phyloP scores from a whole-genome alignment of 1,140 invertebrate genomes.

The Eubasilissa regina region DNA sequence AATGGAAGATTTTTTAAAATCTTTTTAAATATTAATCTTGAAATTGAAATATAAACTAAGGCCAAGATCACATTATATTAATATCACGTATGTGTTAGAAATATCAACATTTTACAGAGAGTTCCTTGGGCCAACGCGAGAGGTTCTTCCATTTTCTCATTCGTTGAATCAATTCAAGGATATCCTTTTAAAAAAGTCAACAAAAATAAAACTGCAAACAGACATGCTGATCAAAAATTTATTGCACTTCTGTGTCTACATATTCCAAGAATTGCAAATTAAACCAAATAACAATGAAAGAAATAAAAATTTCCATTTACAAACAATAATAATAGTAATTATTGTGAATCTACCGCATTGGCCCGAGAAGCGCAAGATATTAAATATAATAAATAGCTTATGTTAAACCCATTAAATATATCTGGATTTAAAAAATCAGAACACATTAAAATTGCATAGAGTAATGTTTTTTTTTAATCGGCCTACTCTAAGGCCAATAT shows the following conservation, averaged over 20 bases:
- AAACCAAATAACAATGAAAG: slow-evolving; percentile 10
- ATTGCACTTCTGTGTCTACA: slow-evolving; percentile 31
- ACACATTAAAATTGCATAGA: not conserved
- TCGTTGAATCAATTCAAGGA: not conserved
- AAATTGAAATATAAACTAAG: too few relatives aligned
- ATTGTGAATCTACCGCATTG: slow-evolving; percentile 30
- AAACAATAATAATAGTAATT: not conserved
- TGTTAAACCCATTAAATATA: too few relatives aligned
- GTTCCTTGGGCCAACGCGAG: slow-evolving; percentile 22
- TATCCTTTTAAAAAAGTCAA: not conserved
- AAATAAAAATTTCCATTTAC: not conserved
- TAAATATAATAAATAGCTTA: not conserved
- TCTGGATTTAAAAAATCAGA: too few relatives aligned
- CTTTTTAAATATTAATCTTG: too few relatives aligned
- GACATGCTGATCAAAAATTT: slow-evolving; percentile 31
- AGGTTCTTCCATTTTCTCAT: slow-evolving; percentile 1
- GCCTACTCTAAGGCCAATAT: not conserved
- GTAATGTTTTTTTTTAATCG: not conserved
- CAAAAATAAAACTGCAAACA: slow-evolving; percentile 28
- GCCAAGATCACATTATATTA: too few relatives aligned
- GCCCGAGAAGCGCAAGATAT: slow-evolving; percentile 12
- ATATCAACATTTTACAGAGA: not conserved
- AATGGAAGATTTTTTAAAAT: too few relatives aligned
- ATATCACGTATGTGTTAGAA: too few relatives aligned
- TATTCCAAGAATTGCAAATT: slow-evolving; percentile 13